These are phyloP conservation scores for Cryptus viduatorius DNA, from an alignment of 2,888 invertebrate genomes.

Conservation along the genomic window DNA sequence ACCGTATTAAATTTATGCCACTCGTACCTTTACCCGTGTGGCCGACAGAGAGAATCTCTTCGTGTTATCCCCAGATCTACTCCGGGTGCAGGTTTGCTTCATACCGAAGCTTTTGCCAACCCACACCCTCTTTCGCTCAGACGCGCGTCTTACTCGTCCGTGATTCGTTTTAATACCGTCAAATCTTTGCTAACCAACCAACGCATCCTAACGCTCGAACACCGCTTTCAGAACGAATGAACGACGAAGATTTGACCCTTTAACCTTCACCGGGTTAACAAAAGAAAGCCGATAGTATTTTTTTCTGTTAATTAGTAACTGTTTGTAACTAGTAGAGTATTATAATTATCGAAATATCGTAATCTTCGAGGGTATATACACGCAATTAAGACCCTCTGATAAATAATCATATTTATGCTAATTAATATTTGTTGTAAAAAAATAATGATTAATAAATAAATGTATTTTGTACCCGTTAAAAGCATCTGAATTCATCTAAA, in stretches of 20 bases:
- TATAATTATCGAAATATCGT: too few relatives aligned
- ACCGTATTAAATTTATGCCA: constrained; percentile 81
- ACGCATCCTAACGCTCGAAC: not conserved
- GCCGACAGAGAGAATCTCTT: constrained; percentile 53
- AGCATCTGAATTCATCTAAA: too few relatives aligned
- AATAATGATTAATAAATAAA: too few relatives aligned
- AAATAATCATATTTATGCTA: too few relatives aligned
- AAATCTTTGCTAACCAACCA: not conserved
- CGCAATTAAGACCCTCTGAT: too few relatives aligned
- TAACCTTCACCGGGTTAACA: too few relatives aligned
- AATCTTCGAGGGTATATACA: too few relatives aligned
- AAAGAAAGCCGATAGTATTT: too few relatives aligned
- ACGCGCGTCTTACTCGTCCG: not conserved
- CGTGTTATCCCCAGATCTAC: constrained; percentile 8
- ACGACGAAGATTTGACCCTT: not conserved
- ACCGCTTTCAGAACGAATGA: not conserved
- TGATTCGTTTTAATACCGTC: not conserved
- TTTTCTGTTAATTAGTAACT: too few relatives aligned
- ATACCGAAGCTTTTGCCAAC: not conserved
- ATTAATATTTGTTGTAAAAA: too few relatives aligned
- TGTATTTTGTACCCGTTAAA: too few relatives aligned
- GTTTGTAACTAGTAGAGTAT: too few relatives aligned
- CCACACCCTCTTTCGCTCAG: not conserved
- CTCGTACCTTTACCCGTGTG: constrained; percentile 71
- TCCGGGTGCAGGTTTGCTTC: not conserved